Percentiles rank a stretch among this genome's conserved stretches.
These are phyloP conservation scores for Drosophila neocordata DNA, from an alignment of 1,140 invertebrate genomes.

Conservation along the genomic window DNA sequence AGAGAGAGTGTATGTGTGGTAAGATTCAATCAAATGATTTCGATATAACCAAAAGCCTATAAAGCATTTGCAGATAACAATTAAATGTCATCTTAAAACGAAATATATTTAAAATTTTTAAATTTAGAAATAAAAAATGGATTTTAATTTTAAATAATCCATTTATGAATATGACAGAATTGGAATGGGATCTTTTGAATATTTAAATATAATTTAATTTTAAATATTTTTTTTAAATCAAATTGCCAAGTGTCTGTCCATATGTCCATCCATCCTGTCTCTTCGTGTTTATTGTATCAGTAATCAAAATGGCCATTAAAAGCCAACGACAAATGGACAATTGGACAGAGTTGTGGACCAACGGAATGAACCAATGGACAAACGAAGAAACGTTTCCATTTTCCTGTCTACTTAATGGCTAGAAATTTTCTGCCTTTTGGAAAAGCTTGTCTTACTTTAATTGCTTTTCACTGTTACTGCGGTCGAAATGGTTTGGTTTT, in stretches of 20 bases:
- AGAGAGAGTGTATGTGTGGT: neutral
- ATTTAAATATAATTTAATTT: neutral
- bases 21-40: neutral
- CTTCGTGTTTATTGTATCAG: neutral
- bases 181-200: neutral
- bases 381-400: neutral
- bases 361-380: no score
- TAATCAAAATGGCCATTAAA: slow-evolving; percentile 17
- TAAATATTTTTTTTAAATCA: neutral
- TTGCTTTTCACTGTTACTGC: slow-evolving; percentile 71
- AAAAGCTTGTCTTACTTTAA: slow-evolving; percentile 63
- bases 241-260: neutral
- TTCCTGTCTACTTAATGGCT: slow-evolving; percentile 7
- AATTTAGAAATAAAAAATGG: no score
- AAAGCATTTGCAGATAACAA: neutral
- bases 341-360: no score
- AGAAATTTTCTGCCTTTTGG: slow-evolving; percentile 22
- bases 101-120: no score
- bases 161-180: no score
- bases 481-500: slow-evolving; percentile 36
- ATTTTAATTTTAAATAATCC: no score
- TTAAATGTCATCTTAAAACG: neutral
- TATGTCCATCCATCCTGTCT: neutral
- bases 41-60: neutral
- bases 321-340: neutral